Conservation (phyloP, 2,888 invertebrate genomes). For the Folsomia manolachei region DNA sequence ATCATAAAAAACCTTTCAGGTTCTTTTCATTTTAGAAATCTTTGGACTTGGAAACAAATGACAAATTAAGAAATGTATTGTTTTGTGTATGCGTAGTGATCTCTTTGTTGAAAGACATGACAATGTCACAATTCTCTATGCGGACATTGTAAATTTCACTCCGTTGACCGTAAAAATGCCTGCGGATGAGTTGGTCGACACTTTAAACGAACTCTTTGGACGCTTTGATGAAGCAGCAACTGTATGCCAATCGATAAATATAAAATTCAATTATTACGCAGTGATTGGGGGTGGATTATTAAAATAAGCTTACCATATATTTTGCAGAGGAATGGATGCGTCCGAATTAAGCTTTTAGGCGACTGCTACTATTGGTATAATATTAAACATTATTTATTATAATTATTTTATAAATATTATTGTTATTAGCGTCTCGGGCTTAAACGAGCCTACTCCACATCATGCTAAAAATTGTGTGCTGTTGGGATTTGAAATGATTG, state of each 20-base stretch:
- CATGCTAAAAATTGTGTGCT: slow-evolving; percentile 89
- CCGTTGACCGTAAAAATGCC: slow-evolving; percentile 78
- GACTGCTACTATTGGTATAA: slow-evolving; percentile 83
- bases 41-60: neutral
- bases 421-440: slow-evolving; percentile 59
- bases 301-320: too few species aligned
- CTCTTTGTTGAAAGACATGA: slow-evolving; percentile 82
- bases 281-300: too few species aligned
- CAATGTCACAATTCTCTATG: slow-evolving; percentile 85
- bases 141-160: slow-evolving; percentile 91
- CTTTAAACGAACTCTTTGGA: slow-evolving; percentile 85
- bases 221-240: slow-evolving; percentile 87
- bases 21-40: slow-evolving; percentile 45
- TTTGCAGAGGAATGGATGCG: slow-evolving; percentile 55
- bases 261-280: neutral
- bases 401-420: too few species aligned
- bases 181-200: slow-evolving; percentile 77
- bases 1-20: slow-evolving; percentile 56
- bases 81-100: slow-evolving; percentile 61
- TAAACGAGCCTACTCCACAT: slow-evolving; percentile 71
- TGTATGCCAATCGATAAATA: slow-evolving; percentile 57
- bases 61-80: slow-evolving; percentile 50
- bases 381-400: too few species aligned
- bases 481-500: slow-evolving; percentile 87
- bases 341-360: slow-evolving; percentile 87